phyloP scores from a whole-genome alignment of 2,888 invertebrate genomes.

The Amphimallon solstitiale region DNA sequence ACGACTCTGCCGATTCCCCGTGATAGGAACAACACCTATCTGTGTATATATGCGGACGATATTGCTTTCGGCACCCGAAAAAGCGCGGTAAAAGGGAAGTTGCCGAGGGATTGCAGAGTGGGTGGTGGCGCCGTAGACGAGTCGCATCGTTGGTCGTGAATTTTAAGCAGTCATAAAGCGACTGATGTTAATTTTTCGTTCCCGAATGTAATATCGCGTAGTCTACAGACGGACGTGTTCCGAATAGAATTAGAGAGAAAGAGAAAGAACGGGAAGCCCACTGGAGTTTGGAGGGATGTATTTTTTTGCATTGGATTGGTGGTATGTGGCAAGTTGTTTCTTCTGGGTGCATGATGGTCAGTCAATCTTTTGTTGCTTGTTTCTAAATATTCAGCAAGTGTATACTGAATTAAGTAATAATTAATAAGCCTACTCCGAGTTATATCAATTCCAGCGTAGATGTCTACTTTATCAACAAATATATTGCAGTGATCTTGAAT shows the following conservation, averaged over 20 bases:
- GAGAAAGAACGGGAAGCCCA: background rate
- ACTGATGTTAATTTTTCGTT: conserved; percentile 64
- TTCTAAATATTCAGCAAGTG: no score
- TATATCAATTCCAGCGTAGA: no score
- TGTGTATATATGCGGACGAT: conserved; percentile 37
- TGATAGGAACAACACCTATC: conserved; percentile 9
- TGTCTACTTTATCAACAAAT: no score
- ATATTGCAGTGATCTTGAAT: no score
- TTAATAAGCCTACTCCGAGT: no score
- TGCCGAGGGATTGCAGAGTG: background rate
- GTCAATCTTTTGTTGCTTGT: no score
- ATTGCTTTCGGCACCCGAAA: conserved; percentile 53
- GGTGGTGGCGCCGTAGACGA: background rate
- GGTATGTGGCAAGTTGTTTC: background rate
- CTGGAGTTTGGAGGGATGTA: background rate
- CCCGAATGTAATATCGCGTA: conserved; percentile 59
- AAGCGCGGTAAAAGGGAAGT: conserved; percentile 1
- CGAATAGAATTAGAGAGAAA: no score
- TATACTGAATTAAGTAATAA: no score
- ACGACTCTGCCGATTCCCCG: conserved; percentile 19
- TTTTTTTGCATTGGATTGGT: no score
- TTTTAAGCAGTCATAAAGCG: conserved; percentile 65
- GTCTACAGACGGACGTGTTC: conserved; percentile 20
- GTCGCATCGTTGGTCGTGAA: conserved; percentile 47
- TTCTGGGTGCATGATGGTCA: no score